Conservation (phyloP, 2,113 vertebrate species). For the Pagrus major region DNA sequence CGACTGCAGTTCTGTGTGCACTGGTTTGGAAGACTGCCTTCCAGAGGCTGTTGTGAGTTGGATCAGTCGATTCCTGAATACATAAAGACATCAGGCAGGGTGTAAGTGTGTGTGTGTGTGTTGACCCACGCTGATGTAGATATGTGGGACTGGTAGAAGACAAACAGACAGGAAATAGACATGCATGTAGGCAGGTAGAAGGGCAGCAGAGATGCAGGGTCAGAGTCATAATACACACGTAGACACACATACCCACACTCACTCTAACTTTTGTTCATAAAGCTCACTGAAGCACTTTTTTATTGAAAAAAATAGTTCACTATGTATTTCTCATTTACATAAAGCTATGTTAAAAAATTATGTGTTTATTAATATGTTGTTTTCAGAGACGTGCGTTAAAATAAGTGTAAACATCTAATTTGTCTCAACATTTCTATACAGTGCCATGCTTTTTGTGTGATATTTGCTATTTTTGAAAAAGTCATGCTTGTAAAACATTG, state of each 20-base stretch:
- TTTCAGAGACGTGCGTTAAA: neutral
- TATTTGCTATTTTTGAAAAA: neutral
- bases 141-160: conserved; percentile 8
- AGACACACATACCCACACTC: neutral
- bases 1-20: conserved; percentile 26
- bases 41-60: neutral
- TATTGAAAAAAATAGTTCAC: too few relatives aligned
- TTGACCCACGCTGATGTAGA: conserved; percentile 28
- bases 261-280: neutral
- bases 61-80: conserved; percentile 40
- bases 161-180: neutral
- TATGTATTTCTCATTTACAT: neutral
- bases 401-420: neutral
- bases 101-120: conserved; percentile 1
- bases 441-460: neutral
- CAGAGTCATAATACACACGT: neutral
- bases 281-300: neutral
- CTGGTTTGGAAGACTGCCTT: conserved; percentile 68
- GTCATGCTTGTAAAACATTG: conserved; percentile 19
- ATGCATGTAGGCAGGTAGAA: conserved; percentile 9
- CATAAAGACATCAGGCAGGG: conserved; percentile 10
- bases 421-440: neutral
- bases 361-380: neutral
- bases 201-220: neutral
- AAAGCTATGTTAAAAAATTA: neutral